Base-by-base conservation (phyloP, 2,888 invertebrate genomes). In the Calameuta pallipes region DNA sequence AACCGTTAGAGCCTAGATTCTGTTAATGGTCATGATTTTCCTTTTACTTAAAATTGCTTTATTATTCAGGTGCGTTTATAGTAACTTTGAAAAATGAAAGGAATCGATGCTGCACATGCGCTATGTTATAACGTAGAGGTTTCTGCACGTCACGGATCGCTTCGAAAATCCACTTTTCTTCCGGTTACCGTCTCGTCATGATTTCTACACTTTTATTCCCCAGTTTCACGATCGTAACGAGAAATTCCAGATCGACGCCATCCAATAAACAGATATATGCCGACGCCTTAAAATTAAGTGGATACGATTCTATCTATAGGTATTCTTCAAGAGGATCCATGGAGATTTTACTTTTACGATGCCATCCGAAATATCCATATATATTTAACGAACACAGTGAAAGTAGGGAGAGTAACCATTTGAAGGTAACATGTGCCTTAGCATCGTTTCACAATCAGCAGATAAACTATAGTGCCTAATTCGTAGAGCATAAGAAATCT, bases 131-230 rank as follows among this genome's bases (percentile, higher is more conserved):
- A 56, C 23, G 56, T 2, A 23, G 56, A 23, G 56, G 56, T 56
- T 23, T 56, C 56, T 56, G 56, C 23, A 23, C 56, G 56, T 56
- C 56, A 56, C 56, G 56, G 56, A 23, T 56, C 56, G 56, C 23
- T 56, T 56, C 56, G 56, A 56, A 56, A 56, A 71, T 30, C 3
- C 34, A 71, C 74, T 36, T 36, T 34, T 74, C 34, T 74, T 34
- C 35, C 37, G 3, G 34, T 30, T 74, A 23, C 74, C 15, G 36
- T 0, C 30, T 34, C 74, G 23, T 30, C 30, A 36, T 30, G 74
- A 71, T 74, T 74, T 74, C 74, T 33, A 36, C 37, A 74, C 74
- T 74, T 74, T 74, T 74, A 37, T 74, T 36, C 36, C 15, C 36
- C 36, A 36, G 74, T 74, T 74, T 23, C 36, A 74, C 37, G 74